These are phyloP conservation scores for Uropsilus gracilis DNA, from an alignment of 2,113 vertebrate species.

Conservation along the genomic window DNA sequence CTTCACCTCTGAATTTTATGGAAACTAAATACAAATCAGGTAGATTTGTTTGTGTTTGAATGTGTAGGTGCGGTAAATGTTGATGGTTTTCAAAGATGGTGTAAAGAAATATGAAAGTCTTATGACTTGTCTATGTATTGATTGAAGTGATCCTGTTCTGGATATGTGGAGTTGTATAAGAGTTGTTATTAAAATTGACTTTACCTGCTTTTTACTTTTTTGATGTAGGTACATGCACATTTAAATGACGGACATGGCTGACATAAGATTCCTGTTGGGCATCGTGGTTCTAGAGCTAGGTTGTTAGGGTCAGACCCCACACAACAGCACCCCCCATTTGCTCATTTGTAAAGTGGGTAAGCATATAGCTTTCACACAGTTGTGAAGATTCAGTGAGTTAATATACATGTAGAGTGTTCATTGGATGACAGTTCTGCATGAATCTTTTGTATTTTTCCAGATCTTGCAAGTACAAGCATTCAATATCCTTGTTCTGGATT, in stretches of 20 bases:
- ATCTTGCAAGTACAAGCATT: neutral
- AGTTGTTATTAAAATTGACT: neutral
- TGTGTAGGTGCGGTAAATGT: neutral
- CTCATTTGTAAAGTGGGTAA: neutral
- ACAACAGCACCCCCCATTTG: neutral
- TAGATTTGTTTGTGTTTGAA: neutral
- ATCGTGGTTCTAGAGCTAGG: neutral
- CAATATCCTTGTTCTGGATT: neutral
- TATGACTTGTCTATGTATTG: neutral
- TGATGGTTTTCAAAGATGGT: conserved; percentile 15
- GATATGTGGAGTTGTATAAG: neutral
- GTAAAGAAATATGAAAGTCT: conserved; percentile 5
- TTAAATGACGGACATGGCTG: neutral
- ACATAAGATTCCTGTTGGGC: neutral
- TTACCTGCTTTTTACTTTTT: conserved; percentile 16
- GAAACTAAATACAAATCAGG: neutral
- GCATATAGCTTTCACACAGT: neutral
- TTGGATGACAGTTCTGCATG: neutral
- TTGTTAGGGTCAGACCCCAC: neutral
- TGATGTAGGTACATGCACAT: neutral
- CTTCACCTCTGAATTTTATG: neutral
- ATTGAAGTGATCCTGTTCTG: neutral
- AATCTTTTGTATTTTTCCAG: neutral
- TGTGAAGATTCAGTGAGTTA: neutral
- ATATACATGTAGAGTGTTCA: neutral